Conservation (phyloP, 2,797 vertebrate species). For the Echiichthys vipera region DNA sequence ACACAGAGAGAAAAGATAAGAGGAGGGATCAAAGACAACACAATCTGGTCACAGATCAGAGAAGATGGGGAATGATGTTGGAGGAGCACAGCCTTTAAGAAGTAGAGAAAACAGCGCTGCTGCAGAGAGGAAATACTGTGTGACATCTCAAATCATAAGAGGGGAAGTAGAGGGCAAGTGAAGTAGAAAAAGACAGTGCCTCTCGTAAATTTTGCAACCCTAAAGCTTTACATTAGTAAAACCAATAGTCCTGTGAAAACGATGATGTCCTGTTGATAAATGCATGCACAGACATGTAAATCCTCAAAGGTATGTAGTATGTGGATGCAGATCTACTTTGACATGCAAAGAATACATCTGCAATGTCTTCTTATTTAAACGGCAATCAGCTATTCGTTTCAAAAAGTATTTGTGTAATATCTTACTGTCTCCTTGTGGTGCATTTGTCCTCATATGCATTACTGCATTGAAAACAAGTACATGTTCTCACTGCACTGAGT, state of each 20-base stretch:
- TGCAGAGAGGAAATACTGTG: constrained; percentile 30
- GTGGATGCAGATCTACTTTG: background rate
- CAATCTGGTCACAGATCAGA: constrained; percentile 55
- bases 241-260: background rate
- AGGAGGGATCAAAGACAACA: constrained; percentile 11
- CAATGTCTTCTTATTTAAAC: background rate
- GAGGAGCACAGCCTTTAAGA: constrained; percentile 19
- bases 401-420: background rate
- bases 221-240: constrained; percentile 8
- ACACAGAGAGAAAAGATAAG: too few species aligned
- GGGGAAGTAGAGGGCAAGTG: constrained; percentile 19
- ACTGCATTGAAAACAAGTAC: background rate
- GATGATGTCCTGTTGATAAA: background rate
- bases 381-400: background rate
- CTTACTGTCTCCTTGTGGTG: background rate
- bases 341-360: background rate
- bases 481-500: background rate
- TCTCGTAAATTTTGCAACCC: background rate
- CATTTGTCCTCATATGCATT: background rate
- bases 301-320: background rate
- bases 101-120: constrained; percentile 26
- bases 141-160: constrained; percentile 40
- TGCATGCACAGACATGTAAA: background rate
- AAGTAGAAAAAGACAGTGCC: background rate
- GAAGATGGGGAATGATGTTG: constrained; percentile 9